phyloP scores from a whole-genome alignment of 2,113 vertebrate species.

The Atractosteus spatula region DNA sequence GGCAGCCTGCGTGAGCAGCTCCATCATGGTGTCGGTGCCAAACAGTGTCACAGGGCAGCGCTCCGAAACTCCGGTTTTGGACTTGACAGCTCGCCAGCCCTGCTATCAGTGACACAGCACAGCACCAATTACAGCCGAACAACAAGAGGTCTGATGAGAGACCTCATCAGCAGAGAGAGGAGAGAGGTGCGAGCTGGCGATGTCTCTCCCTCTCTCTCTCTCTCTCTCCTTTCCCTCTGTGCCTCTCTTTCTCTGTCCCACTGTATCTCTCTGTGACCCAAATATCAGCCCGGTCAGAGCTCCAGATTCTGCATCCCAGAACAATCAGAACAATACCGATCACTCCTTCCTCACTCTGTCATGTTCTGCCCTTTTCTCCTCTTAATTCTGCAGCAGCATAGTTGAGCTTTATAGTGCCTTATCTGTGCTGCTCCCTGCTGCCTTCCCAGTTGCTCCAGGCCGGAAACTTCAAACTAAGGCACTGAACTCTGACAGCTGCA shows the following conservation, averaged over 20 bases:
- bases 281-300: neutral
- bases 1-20: too few species aligned
- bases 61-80: too few species aligned
- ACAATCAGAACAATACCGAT: conserved; percentile 8
- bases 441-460: too few species aligned
- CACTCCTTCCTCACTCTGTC: neutral
- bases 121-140: too few species aligned
- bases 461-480: too few species aligned
- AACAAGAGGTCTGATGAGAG: too few species aligned
- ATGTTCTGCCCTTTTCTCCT: neutral
- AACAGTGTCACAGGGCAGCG: too few species aligned
- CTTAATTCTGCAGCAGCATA: neutral
- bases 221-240: neutral
- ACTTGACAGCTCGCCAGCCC: too few species aligned
- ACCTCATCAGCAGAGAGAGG: neutral
- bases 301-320: conserved; percentile 24
- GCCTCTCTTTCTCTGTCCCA: neutral
- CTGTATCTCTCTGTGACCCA: neutral
- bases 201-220: neutral
- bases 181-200: neutral
- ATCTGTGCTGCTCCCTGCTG: too few species aligned
- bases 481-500: too few species aligned
- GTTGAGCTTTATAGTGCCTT: too few species aligned
- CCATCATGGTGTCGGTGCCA: neutral
- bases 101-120: neutral